These are phyloP conservation scores for Sebastes itinus DNA, from an alignment of 2,797 vertebrate genomes.

Conservation along the genomic window DNA sequence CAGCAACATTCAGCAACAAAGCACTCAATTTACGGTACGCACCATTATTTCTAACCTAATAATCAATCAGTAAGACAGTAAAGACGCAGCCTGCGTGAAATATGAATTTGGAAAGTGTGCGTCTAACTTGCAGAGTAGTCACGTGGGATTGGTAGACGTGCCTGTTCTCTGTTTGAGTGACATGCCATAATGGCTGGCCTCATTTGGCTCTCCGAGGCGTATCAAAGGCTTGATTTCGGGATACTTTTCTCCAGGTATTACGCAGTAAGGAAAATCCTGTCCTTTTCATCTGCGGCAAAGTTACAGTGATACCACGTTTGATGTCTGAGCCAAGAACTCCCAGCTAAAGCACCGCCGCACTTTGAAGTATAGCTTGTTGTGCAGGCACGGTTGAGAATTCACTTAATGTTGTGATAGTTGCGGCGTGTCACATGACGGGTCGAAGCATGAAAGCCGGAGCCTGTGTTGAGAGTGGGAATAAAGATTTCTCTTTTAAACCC, in stretches of 20 bases:
- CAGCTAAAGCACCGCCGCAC: slow-evolving; percentile 32
- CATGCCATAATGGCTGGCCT: not conserved
- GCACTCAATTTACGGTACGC: not conserved
- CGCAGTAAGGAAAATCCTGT: slow-evolving; percentile 38
- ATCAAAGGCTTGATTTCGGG: slow-evolving; percentile 55
- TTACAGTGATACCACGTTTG: slow-evolving; percentile 60
- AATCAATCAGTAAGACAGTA: not conserved
- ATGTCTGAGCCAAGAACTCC: slow-evolving; percentile 64
- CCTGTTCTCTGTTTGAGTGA: slow-evolving; percentile 6
- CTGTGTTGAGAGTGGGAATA: slow-evolving; percentile 24
- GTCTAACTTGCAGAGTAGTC: slow-evolving; percentile 12
- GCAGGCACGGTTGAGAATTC: slow-evolving; percentile 46
- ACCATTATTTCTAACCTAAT: not conserved
- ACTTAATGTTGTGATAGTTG: slow-evolving; percentile 55
- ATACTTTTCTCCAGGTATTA: slow-evolving; percentile 60
- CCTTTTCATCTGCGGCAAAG: slow-evolving; percentile 60
- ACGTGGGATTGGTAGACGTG: not conserved
- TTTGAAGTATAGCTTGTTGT: slow-evolving; percentile 69
- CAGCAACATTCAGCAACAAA: not conserved
- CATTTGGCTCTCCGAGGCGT: slow-evolving; percentile 5
- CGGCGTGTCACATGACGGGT: slow-evolving; percentile 55
- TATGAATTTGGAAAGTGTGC: not conserved
- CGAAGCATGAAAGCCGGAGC: slow-evolving; percentile 52
- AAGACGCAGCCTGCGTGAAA: not conserved
- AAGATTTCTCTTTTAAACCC: slow-evolving; percentile 40